These are phyloP conservation scores for Iphiclides podalirius DNA, from an alignment of 2,888 invertebrate species.

Conservation along the genomic window DNA sequence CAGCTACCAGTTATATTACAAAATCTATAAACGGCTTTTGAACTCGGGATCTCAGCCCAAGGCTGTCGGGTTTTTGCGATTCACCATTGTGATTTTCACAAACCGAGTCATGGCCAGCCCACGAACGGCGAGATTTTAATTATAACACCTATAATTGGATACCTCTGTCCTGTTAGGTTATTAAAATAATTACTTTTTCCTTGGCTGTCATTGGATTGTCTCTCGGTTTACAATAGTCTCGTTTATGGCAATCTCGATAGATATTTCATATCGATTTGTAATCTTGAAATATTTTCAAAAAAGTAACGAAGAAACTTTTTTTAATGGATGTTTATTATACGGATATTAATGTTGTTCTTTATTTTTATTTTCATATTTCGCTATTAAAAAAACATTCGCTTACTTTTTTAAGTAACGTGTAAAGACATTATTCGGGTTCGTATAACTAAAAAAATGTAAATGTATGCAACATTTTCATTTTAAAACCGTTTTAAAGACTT, in stretches of 20 bases:
- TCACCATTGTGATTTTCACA: neutral
- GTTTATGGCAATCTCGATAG: neutral
- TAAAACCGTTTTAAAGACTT: no score
- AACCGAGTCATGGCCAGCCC: neutral
- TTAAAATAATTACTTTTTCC: conserved; percentile 5
- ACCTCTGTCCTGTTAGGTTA: neutral
- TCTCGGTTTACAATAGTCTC: neutral
- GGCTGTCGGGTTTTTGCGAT: conserved; percentile 8
- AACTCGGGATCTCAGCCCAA: neutral
- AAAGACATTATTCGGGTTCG: no score
- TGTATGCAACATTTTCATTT: no score
- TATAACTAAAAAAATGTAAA: no score
- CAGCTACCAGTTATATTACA: neutral
- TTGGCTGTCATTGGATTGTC: conserved; percentile 11
- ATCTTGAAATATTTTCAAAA: neutral
- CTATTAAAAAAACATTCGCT: neutral
- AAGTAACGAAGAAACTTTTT: neutral
- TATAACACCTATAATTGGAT: neutral
- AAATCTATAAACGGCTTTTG: neutral
- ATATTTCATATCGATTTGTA: neutral
- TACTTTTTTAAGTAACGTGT: no score
- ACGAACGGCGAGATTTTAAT: neutral
- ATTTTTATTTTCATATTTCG: neutral
- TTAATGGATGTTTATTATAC: neutral
- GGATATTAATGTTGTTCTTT: neutral